These are phyloP conservation scores for Pammene aurita DNA, from an alignment of 2,888 invertebrate species.

Conservation along the genomic window DNA sequence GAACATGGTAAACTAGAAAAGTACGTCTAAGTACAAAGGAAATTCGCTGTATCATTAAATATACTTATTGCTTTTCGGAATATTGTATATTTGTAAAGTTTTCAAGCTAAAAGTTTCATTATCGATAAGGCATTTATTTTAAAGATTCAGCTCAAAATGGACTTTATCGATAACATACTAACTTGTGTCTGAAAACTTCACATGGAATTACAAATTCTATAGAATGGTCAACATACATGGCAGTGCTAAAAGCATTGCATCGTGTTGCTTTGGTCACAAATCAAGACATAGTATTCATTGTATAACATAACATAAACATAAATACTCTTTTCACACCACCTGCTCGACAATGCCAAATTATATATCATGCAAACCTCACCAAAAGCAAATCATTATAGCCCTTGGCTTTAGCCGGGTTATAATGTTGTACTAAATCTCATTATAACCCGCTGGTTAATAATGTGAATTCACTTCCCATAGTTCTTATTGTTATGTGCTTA, in stretches of 20 bases:
- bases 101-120: neutral
- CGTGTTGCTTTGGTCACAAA: neutral
- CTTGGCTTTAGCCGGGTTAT: too few relatives aligned
- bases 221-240: slow-evolving; percentile 47
- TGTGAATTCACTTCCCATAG: too few relatives aligned
- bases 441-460: too few relatives aligned
- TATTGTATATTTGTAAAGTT: neutral
- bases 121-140: neutral
- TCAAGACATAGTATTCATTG: neutral
- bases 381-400: too few relatives aligned
- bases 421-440: too few relatives aligned
- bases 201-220: slow-evolving; percentile 28
- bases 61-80: slow-evolving; percentile 49
- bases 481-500: too few relatives aligned
- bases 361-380: too few relatives aligned
- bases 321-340: too few relatives aligned
- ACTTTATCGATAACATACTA: neutral
- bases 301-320: too few relatives aligned
- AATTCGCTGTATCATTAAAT: slow-evolving; percentile 33
- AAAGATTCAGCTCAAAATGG: neutral
- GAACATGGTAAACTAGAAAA: neutral
- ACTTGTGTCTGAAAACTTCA: neutral
- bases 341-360: too few relatives aligned
- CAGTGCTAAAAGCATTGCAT: slow-evolving; percentile 43
- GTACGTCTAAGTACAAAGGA: neutral